Conservation (phyloP, 2,113 vertebrate genomes). For the Dryoscopus gambensis region DNA sequence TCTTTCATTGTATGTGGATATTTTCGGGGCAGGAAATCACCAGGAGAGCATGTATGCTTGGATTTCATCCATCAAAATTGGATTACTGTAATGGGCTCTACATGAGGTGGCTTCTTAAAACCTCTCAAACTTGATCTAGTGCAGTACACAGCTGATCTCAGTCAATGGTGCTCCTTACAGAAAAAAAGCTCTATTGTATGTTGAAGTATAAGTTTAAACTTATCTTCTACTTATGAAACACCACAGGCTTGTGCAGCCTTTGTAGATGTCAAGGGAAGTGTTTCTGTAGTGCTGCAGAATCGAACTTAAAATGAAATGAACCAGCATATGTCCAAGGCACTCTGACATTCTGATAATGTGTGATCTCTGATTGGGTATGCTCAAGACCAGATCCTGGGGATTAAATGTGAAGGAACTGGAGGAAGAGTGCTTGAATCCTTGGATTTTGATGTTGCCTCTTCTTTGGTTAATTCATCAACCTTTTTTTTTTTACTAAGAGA, state of each 20-base stretch:
- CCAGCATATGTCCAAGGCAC: background rate
- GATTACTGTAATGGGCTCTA: conserved; percentile 50
- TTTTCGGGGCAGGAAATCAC: conserved; percentile 17
- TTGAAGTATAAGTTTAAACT: background rate
- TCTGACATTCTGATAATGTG: background rate
- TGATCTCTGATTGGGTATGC: background rate
- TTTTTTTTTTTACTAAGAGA: background rate
- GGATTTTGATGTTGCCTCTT: background rate
- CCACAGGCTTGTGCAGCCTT: background rate
- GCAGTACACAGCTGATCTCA: background rate
- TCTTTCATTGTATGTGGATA: conserved; percentile 49
- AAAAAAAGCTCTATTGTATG: background rate
- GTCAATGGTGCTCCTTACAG: background rate
- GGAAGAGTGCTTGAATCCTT: background rate
- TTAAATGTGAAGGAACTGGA: background rate
- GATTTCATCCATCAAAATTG: conserved; percentile 42
- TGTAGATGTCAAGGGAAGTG: background rate
- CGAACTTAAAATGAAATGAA: background rate
- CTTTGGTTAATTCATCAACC: background rate
- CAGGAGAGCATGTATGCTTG: background rate
- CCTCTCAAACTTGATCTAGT: background rate
- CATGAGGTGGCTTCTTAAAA: conserved; percentile 26
- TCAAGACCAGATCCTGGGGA: background rate
- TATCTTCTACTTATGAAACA: background rate
- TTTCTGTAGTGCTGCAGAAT: background rate